Evolutionary conservation across 2,113 vertebrate genomes (phyloP), one percentile per base, ranked within the genome.

Genomic region (Sapayoa aenigma): DNA sequence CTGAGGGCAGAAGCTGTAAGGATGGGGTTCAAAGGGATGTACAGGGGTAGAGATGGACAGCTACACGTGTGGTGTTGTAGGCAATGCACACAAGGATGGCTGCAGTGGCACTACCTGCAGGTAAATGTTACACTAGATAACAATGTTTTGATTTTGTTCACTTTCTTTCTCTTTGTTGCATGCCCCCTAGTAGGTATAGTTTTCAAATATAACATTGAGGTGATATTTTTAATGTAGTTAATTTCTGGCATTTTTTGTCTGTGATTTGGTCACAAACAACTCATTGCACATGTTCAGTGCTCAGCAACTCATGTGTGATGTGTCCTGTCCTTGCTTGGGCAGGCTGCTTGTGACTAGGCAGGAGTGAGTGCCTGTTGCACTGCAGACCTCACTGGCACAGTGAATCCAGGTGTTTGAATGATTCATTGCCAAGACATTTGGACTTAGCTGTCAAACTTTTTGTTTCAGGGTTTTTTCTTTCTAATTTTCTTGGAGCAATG

Each of bases 271-370:
- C 62, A 28, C 46, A 76, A 79, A 30, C 28, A 72, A 20, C 44
- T 92, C 23, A 3, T 7, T 80, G 50, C 50, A 55, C 12, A 8
- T 1, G 1, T 11, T 83, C 19, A 18, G 9, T 6, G 52, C 65
- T 74, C 56, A 52, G 44, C 56, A 47, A 7, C 24, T 31, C 33
- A 4, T 11, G 1, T 6, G 37, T 11, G 59, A 24, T 0, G 0
- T 68, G 28, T 78, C 75, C 71, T 71, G 73, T 33, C 20, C 47
- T 68, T 37, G 18, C 31, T 46, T 79, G 69, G 11, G 47, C 46
- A 46, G 46, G n/a, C 27, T 50, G 14, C 9, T 6, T 30, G 50
- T n/a, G 42, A 15, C 27, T 16, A 14, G 52, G 42, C 30, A 69
- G 62, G 49, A 50, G 8, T 9, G 37, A 39, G 42, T 7, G 1